These are phyloP conservation scores for Nudaria mundana DNA, from an alignment of 2,888 invertebrate genomes.

Conservation along the genomic window DNA sequence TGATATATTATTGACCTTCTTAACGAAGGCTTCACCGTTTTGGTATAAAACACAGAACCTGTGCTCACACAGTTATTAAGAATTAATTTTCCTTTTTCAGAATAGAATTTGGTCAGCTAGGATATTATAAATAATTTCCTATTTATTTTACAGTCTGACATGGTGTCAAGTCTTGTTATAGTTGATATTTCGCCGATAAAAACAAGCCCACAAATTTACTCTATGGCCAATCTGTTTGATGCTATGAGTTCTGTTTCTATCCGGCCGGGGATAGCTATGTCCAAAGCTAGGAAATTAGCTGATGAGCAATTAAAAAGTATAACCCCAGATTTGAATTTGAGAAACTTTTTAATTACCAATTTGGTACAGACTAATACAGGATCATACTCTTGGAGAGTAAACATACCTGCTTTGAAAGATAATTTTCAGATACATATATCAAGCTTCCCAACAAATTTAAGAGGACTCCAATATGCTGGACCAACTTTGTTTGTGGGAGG, in stretches of 20 bases:
- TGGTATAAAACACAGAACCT: too few species aligned
- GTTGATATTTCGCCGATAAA: constrained; percentile 87
- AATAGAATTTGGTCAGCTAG: too few species aligned
- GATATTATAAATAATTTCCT: background rate
- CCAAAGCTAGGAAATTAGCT: constrained; percentile 84
- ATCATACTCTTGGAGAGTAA: constrained; percentile 88
- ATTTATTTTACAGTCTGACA: constrained; percentile 71
- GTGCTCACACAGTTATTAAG: too few species aligned
- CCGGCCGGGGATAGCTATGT: constrained; percentile 83
- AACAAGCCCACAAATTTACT: constrained; percentile 81
- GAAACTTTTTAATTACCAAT: constrained; percentile 93
- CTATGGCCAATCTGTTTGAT: constrained; percentile 84
- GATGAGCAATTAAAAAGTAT: constrained; percentile 82
- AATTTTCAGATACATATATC: constrained; percentile 84
- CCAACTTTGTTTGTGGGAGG: constrained; percentile 93
- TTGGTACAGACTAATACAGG: constrained; percentile 85
- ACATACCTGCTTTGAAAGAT: constrained; percentile 86
- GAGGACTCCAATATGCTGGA: constrained; percentile 80
- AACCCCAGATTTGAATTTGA: constrained; percentile 80
- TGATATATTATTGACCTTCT: too few species aligned
- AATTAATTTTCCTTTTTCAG: too few species aligned
- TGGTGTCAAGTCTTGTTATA: constrained; percentile 84
- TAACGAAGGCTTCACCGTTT: too few species aligned
- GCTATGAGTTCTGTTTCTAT: constrained; percentile 84
- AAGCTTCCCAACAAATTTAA: constrained; percentile 81